These are phyloP conservation scores for Bagarius yarrelli DNA, from an alignment of 2,113 vertebrate genomes.

Conservation along the genomic window DNA sequence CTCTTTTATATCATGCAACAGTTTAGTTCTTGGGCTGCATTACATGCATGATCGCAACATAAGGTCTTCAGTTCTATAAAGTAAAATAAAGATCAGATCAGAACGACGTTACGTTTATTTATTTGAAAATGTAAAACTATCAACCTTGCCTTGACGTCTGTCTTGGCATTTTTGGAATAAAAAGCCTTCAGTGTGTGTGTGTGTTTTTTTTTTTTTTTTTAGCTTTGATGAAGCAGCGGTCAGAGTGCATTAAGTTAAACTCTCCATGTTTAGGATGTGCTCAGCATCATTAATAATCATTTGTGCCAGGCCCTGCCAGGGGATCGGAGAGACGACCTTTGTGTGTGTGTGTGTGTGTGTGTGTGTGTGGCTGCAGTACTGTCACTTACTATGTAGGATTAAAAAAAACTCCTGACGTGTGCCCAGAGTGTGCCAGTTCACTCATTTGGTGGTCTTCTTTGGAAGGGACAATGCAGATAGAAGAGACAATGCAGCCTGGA, in stretches of 20 bases:
- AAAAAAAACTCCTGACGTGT: slow-evolving; percentile 51
- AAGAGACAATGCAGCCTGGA: slow-evolving; percentile 63
- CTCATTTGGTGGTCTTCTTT: slow-evolving; percentile 74
- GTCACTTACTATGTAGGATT: not conserved
- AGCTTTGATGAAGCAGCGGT: slow-evolving; percentile 4
- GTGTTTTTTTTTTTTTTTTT: not conserved
- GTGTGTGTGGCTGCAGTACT: not conserved
- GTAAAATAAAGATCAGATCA: not conserved
- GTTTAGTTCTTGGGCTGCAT: too few relatives aligned
- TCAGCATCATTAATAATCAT: not conserved
- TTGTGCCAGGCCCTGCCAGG: not conserved
- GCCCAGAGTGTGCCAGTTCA: slow-evolving; percentile 79
- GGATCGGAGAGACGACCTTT: not conserved
- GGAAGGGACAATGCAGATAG: slow-evolving; percentile 83
- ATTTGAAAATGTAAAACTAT: not conserved
- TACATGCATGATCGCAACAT: not conserved
- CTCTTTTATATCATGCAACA: too few relatives aligned
- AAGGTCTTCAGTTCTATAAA: not conserved
- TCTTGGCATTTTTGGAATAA: not conserved
- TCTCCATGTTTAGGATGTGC: not conserved
- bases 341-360: slow-evolving; percentile 6
- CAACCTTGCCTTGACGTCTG: not conserved
- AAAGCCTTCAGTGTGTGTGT: slow-evolving; percentile 18
- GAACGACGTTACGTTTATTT: not conserved
- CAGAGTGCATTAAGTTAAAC: not conserved